phyloP scores from a whole-genome alignment of 2,888 invertebrate genomes.

The Sinotaia quadrata region DNA sequence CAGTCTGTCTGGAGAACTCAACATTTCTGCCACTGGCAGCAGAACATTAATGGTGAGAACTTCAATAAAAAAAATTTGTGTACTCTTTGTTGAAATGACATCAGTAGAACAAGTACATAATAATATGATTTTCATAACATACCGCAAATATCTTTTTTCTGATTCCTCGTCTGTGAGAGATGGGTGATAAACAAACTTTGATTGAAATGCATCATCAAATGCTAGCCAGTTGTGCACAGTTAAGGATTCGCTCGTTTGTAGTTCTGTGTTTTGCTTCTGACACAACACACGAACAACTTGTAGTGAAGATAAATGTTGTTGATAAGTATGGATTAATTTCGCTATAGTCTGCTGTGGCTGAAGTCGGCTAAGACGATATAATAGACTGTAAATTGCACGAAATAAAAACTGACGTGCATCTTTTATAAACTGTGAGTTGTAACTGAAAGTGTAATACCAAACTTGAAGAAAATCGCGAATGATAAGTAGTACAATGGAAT shows the following conservation, averaged over 20 bases:
- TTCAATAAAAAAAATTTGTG: conserved; percentile 38
- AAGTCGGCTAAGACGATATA: conserved; percentile 37
- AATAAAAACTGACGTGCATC: conserved; percentile 46
- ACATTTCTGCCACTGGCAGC: conserved; percentile 46
- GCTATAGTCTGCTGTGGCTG: conserved; percentile 17
- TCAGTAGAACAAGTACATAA: conserved; percentile 38
- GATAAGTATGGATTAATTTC: conserved; percentile 28
- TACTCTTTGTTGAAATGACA: conserved; percentile 34
- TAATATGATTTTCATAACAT: conserved; percentile 21
- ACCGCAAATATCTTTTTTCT: conserved; percentile 40
- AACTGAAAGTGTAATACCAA: conserved; percentile 54
- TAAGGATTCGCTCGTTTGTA: too few species aligned
- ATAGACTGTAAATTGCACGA: conserved; percentile 37
- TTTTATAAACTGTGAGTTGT: conserved; percentile 42
- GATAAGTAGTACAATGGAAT: conserved; percentile 38
- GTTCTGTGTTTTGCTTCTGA: too few species aligned
- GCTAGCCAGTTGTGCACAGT: conserved; percentile 21
- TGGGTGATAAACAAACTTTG: conserved; percentile 43
- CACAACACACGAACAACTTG: conserved; percentile 13
- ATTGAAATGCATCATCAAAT: conserved; percentile 43
- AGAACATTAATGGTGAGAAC: conserved; percentile 53
- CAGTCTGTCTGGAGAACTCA: conserved; percentile 54
- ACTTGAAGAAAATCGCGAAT: conserved; percentile 56
- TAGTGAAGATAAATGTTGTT: conserved; percentile 28
- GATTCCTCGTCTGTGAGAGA: conserved; percentile 38